Evolutionary conservation across 1,140 invertebrate genomes (phyloP).

Genomic region (Pseudoatta argentina): DNA sequence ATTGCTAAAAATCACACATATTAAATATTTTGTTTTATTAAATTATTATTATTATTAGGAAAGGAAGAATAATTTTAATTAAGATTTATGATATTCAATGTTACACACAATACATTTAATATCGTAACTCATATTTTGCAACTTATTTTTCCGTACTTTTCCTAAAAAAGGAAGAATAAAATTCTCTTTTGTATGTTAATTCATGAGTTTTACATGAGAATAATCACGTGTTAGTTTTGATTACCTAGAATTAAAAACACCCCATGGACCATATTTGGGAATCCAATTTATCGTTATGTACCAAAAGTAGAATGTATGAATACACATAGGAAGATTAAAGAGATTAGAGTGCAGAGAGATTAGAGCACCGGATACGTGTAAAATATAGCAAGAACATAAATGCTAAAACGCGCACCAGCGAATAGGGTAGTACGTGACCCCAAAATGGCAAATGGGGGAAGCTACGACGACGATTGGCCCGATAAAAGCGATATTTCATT

Average conservation of each 20-base stretch:
- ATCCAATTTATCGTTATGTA: slow-evolving; percentile 39
- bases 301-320: slow-evolving; percentile 30
- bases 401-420: slow-evolving; percentile 32
- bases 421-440: slow-evolving; percentile 22
- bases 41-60: background rate
- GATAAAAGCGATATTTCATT: slow-evolving; percentile 61
- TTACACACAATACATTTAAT: background rate
- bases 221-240: slow-evolving; percentile 13
- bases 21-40: slow-evolving; percentile 14
- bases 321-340: slow-evolving; percentile 44
- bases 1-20: background rate
- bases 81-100: background rate
- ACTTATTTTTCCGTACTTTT: background rate
- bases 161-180: background rate
- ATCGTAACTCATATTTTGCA: background rate
- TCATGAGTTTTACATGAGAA: background rate
- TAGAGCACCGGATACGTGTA: slow-evolving; percentile 50
- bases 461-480: slow-evolving; percentile 47
- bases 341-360: slow-evolving; percentile 53
- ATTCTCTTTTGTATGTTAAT: background rate
- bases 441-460: slow-evolving; percentile 20
- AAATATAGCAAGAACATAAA: slow-evolving; percentile 64
- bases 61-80: background rate
- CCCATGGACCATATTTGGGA: background rate
- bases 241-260: slow-evolving; percentile 35